Conservation (phyloP, 2,797 vertebrate genomes). For the Diplodus sargus region DNA sequence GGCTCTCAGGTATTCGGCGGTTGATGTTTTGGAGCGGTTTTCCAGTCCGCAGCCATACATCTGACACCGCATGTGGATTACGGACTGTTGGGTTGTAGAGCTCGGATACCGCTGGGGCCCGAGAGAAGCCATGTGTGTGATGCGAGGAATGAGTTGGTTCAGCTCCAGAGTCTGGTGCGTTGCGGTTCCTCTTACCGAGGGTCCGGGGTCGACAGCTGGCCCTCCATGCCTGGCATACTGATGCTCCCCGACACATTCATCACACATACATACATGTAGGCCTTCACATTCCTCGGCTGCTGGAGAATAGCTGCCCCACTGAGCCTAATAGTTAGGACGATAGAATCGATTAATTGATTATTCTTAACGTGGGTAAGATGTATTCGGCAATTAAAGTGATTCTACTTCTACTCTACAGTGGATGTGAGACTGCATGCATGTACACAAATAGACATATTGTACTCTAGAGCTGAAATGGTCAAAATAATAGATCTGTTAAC, state of each 20-base stretch:
- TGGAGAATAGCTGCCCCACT: not conserved
- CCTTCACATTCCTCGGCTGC: not conserved
- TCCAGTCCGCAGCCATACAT: constrained; percentile 25
- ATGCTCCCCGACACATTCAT: constrained; percentile 38
- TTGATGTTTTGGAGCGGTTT: not conserved
- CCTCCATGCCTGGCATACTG: constrained; percentile 50
- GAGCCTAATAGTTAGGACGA: not conserved
- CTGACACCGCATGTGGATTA: constrained; percentile 29
- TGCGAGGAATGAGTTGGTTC: constrained; percentile 75
- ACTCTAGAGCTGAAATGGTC: too few relatives aligned
- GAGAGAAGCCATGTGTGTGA: constrained; percentile 61
- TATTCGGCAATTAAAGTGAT: not conserved
- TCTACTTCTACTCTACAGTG: not conserved
- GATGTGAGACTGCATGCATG: not conserved
- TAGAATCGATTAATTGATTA: not conserved
- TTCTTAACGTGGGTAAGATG: not conserved
- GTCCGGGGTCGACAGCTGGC: constrained; percentile 70
- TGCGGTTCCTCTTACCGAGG: constrained; percentile 57
- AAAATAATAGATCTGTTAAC: too few relatives aligned
- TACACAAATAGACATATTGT: constrained; percentile 3
- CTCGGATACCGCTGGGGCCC: constrained; percentile 25
- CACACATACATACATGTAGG: constrained; percentile 29
- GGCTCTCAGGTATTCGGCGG: not conserved
- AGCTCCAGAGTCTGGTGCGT: constrained; percentile 49
- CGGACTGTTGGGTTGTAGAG: not conserved